Evolutionary conservation across 2,113 vertebrate genomes (phyloP).

Genomic region (Hirundichthys speculiger): DNA sequence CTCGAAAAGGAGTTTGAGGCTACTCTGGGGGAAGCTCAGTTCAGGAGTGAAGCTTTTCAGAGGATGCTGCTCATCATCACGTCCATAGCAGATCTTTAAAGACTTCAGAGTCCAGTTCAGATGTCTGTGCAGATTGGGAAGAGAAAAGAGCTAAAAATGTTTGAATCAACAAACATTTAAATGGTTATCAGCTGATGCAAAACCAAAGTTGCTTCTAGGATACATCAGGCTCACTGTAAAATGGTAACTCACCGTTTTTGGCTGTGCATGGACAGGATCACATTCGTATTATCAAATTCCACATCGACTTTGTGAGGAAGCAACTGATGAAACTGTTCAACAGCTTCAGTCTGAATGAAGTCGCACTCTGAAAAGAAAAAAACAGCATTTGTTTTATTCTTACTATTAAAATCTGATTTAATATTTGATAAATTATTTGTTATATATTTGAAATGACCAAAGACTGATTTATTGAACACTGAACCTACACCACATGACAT

Average conservation of each 20-base stretch:
- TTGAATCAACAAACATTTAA: neutral
- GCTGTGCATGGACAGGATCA: constrained; percentile 95
- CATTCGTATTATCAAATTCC: constrained; percentile 91
- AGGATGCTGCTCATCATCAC: constrained; percentile 87
- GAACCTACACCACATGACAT: no score
- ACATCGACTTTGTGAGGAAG: constrained; percentile 87
- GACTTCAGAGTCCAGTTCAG: constrained; percentile 95
- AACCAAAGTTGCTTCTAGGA: neutral
- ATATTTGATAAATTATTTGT: no score
- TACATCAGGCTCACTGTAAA: neutral
- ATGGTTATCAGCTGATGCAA: neutral
- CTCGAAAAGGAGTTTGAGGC: constrained; percentile 88
- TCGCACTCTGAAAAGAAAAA: constrained; percentile 66
- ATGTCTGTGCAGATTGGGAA: constrained; percentile 79
- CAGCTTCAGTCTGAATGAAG: constrained; percentile 75
- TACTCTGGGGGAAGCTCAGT: constrained; percentile 91
- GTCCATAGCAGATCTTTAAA: constrained; percentile 85
- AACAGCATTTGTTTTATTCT: neutral
- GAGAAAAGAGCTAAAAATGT: neutral
- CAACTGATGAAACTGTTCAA: constrained; percentile 81
- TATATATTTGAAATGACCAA: no score
- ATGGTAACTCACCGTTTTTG: constrained; percentile 87
- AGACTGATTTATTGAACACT: no score
- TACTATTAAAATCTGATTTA: neutral
- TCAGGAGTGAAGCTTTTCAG: constrained; percentile 89